Evolutionary conservation across 2,113 vertebrate genomes (phyloP).

Genomic region (Protobothrops mucrosquamatus): DNA sequence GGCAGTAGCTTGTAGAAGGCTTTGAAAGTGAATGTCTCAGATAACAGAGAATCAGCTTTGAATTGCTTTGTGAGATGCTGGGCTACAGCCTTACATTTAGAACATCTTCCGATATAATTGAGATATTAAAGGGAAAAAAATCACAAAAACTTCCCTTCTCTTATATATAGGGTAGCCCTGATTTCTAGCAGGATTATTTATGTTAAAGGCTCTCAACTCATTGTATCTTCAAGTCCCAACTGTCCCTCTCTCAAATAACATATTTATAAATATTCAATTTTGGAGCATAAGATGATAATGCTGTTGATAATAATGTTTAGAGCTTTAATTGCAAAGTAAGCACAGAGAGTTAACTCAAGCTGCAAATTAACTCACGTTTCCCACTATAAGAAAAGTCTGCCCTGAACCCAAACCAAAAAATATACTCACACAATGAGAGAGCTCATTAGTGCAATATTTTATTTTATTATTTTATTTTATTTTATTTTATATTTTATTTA

Average conservation of each 20-base stretch:
- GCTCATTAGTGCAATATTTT: background rate
- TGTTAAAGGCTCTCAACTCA: background rate
- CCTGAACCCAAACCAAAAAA: background rate
- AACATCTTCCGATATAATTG: background rate
- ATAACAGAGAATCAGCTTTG: background rate
- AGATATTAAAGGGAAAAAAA: background rate
- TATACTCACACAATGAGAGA: background rate
- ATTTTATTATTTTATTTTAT: background rate
- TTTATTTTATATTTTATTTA: too few relatives aligned
- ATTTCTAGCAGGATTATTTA: background rate
- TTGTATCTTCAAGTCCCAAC: background rate
- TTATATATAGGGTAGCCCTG: background rate
- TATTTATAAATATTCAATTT: background rate
- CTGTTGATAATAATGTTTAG: background rate
- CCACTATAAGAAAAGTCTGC: background rate
- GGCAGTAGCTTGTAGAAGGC: background rate
- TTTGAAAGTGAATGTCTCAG: background rate
- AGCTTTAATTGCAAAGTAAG: background rate
- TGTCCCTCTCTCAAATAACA: background rate
- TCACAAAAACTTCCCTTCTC: background rate
- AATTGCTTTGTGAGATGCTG: background rate
- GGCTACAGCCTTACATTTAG: background rate
- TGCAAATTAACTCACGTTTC: background rate
- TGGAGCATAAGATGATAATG: background rate
- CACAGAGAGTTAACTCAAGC: background rate